Evolutionary conservation across 2,113 vertebrate species (phyloP), one percentile per base, ranked within the genome.

Genomic region (Atrichornis clamosus): DNA sequence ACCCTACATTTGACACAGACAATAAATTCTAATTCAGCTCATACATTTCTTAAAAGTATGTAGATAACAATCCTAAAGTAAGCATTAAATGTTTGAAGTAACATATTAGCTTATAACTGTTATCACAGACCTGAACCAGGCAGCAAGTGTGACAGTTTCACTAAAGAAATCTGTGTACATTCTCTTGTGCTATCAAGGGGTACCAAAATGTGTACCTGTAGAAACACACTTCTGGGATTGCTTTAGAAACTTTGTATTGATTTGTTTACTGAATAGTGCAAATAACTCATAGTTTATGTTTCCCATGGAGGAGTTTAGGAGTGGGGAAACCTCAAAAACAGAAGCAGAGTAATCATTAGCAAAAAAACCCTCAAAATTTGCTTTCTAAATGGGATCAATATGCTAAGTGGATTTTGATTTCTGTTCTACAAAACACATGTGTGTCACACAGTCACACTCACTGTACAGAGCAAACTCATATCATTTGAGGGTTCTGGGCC

Each of bases 61-160:
- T 37, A 63, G 33, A 27, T 70, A 93, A n/a, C 4, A 56, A 67
- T 55, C 15, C 24, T 62, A 52, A 59, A 55, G 11, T 58, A 77
- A 84, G 39, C 24, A 27, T 19, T 55, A n/a, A n/a, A 41, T 19
- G 6, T 49, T 95, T 91, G 78, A 92, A 84, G 33, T 32, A 59
- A 13, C 23, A 32, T 63, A 69, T 42, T 11, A 20, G 3, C 3
- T 67, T 81, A 7, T 55, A 67, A 59, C 10, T 73, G 5, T 62
- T 86, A 47, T 35, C 11, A 52, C 3, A 65, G 28, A 22, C 64
- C 28, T 80, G 37, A 84, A 62, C 0, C 0, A 0, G 24, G 18
- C 22, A 72, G 30, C 0, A 0, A 81, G 44, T 8, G 4, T 11
- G 21, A 70, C 4, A 56, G 7, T 67, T 89, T 72, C 17, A 22